phyloP scores from a whole-genome alignment of 2,797 vertebrate species.

The Simalia tracyae region DNA sequence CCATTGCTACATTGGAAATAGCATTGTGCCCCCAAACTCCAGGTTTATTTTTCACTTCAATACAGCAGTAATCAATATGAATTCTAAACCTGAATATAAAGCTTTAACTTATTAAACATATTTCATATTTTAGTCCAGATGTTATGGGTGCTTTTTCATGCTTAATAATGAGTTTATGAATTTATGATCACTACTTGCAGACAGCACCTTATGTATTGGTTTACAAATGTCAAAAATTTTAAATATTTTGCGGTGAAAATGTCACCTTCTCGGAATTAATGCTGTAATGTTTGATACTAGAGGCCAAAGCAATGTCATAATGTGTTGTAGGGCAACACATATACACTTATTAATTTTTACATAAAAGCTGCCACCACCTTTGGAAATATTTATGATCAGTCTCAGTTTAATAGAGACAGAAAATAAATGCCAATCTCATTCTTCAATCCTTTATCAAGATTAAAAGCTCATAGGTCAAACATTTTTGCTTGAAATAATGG shows the following conservation, averaged over 20 bases:
- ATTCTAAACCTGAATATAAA: not conserved
- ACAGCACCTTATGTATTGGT: not conserved
- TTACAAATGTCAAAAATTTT: slow-evolving; percentile 6
- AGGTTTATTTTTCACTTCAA: not conserved
- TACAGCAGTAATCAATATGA: not conserved
- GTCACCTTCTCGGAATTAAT: not conserved
- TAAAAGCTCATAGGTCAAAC: not conserved
- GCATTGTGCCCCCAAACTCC: not conserved
- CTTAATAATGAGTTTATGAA: slow-evolving; percentile 1
- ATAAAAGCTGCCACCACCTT: not conserved
- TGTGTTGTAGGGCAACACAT: not conserved
- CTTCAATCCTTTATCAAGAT: not conserved
- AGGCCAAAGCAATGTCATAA: not conserved
- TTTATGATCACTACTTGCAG: not conserved
- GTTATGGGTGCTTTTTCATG: not conserved
- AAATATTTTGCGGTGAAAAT: slow-evolving; percentile 19
- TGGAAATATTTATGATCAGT: not conserved
- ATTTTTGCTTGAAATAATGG: not conserved
- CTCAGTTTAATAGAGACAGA: not conserved
- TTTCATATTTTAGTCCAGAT: not conserved
- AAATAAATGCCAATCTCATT: not conserved
- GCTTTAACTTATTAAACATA: not conserved
- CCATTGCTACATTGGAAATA: not conserved
- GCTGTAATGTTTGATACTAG: not conserved
- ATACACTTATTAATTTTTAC: not conserved